A percentile compares a stretch with the other conserved stretches of the same genome.
Evolutionary conservation across 2,113 vertebrate genomes (phyloP).

Genomic region (Macrotus californicus): DNA sequence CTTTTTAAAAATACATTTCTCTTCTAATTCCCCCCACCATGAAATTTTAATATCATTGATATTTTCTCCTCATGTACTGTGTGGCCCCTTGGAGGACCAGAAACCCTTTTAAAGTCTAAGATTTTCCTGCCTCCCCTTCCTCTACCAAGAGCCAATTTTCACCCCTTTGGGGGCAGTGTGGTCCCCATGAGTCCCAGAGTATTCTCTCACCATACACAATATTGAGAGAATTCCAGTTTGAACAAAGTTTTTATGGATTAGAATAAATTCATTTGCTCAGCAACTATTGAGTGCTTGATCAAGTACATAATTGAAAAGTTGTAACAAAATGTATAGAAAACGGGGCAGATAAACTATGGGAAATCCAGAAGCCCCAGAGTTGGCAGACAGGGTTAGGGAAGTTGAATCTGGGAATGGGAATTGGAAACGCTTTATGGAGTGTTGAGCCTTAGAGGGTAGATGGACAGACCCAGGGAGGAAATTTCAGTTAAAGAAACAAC

Average conservation of each 20-base stretch:
- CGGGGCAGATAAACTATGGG: not conserved
- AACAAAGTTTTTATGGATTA: not conserved
- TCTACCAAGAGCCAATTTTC: not conserved
- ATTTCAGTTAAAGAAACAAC: not conserved
- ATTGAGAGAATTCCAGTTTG: not conserved
- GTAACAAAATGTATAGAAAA: not conserved
- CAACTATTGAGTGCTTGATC: not conserved
- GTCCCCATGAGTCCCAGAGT: not conserved
- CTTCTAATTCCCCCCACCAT: no score
- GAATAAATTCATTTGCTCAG: not conserved
- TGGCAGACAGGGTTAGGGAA: not conserved
- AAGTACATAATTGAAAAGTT: not conserved
- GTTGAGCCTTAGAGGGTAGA: not conserved
- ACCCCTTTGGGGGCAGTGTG: not conserved
- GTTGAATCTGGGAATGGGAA: not conserved
- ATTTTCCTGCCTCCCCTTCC: not conserved
- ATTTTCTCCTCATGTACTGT: not conserved
- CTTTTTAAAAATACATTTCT: no score
- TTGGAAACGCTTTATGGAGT: not conserved
- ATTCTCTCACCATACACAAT: not conserved
- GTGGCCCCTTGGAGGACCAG: not conserved
- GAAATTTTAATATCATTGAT: not conserved
- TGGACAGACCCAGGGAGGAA: not conserved
- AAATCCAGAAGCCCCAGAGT: not conserved
- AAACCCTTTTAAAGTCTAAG: not conserved